A percentile compares a stretch with the other conserved stretches of the same genome.
Evolutionary conservation across 1,140 invertebrate species (phyloP).

Genomic region (Macrobrachium nipponense): DNA sequence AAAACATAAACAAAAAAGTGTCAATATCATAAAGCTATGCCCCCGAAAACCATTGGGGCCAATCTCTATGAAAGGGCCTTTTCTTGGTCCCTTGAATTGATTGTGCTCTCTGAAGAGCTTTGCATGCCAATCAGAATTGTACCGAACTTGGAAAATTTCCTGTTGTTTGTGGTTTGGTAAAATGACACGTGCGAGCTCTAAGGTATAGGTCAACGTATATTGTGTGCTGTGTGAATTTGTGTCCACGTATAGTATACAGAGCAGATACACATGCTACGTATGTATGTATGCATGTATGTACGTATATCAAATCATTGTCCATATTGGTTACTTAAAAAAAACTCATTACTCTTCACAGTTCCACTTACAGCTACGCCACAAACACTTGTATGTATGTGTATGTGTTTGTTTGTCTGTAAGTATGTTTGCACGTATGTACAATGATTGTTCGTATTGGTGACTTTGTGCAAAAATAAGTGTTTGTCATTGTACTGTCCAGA

Average conservation of each 20-base stretch:
- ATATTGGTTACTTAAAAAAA: too few species aligned
- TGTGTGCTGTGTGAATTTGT: not conserved
- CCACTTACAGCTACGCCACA: too few species aligned
- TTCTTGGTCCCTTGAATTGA: too few species aligned
- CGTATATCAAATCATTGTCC: not conserved
- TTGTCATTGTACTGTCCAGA: not conserved
- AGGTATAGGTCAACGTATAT: not conserved
- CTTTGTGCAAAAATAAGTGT: not conserved
- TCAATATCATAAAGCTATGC: too few species aligned
- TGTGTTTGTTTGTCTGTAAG: constrained; percentile 4
- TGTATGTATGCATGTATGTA: constrained; percentile 7
- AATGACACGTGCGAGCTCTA: not conserved
- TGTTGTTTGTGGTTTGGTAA: too few species aligned
- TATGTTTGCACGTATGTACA: not conserved
- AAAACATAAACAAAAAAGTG: too few species aligned
- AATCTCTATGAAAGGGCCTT: too few species aligned
- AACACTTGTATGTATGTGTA: constrained; percentile 18
- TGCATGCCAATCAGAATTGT: too few species aligned
- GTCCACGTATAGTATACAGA: not conserved
- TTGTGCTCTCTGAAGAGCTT: too few species aligned
- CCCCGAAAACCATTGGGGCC: too few species aligned
- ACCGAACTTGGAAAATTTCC: too few species aligned
- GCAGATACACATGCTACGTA: not conserved
- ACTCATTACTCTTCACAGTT: too few species aligned
- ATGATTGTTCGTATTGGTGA: not conserved